These are phyloP conservation scores for Gallinago nigripennis DNA, from an alignment of 2,797 vertebrate genomes.

Conservation along the genomic window DNA sequence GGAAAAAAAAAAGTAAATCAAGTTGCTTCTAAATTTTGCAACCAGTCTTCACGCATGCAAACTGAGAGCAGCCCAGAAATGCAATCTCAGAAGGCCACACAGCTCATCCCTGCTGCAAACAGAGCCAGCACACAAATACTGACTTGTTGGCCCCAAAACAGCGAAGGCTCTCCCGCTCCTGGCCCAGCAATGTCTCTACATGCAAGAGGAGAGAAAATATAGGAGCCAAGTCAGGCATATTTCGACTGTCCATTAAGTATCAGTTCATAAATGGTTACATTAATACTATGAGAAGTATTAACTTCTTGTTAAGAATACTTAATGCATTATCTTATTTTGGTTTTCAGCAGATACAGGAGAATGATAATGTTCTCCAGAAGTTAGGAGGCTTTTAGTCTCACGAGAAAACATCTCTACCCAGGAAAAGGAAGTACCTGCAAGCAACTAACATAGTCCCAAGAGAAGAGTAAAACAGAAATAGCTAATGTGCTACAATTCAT, in stretches of 20 bases:
- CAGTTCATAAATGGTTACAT: not conserved
- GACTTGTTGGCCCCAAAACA: not conserved
- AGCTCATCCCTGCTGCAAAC: not conserved
- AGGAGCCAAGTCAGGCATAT: not conserved
- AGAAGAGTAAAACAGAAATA: not conserved
- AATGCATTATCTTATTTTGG: not conserved
- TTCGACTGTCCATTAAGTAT: not conserved
- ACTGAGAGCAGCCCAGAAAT: not conserved
- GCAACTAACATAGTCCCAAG: not conserved
- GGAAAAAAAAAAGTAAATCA: not conserved
- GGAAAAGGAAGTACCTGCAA: not conserved
- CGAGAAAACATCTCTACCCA: not conserved
- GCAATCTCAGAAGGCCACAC: not conserved
- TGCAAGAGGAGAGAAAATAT: accelerated
- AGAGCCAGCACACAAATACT: not conserved
- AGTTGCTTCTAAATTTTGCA: not conserved
- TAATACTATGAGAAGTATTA: not conserved
- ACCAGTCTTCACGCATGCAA: not conserved
- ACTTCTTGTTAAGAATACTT: not conserved
- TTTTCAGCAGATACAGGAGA: not conserved
- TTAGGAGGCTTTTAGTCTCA: not conserved
- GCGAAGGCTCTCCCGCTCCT: not conserved
- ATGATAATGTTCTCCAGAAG: accelerated
- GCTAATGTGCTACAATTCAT: not conserved
- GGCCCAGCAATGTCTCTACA: not conserved